phyloP scores from a whole-genome alignment of 2,888 invertebrate species.

The Chamaedrilus cognettii region DNA sequence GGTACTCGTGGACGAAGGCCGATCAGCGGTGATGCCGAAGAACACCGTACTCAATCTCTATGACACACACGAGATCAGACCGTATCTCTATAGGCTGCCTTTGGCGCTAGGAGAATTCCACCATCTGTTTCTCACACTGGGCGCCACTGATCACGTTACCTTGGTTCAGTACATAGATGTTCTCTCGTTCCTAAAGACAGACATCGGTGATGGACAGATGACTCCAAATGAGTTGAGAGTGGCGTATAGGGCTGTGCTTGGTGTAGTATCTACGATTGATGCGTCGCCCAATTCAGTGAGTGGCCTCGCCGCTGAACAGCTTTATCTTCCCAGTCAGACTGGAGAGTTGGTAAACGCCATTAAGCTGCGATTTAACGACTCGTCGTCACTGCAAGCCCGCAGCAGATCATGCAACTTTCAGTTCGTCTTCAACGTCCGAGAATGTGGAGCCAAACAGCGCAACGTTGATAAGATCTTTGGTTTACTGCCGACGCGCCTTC shows the following conservation, averaged over 20 bases:
- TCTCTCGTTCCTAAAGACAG: conserved; percentile 31
- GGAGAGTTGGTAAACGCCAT: conserved; percentile 25
- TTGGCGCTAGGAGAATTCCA: conserved; percentile 34
- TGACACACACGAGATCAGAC: conserved; percentile 37
- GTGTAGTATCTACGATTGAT: conserved; percentile 27
- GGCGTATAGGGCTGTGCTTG: conserved; percentile 34
- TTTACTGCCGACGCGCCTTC: conserved; percentile 28
- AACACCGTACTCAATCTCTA: conserved; percentile 35
- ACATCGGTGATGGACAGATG: conserved; percentile 23
- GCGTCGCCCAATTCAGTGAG: not conserved
- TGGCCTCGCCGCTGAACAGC: conserved; percentile 7
- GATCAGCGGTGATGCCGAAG: conserved; percentile 29
- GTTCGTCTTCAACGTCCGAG: conserved; percentile 31
- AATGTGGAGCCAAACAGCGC: conserved; percentile 25
- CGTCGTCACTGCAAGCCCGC: conserved; percentile 36
- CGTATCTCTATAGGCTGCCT: conserved; percentile 41
- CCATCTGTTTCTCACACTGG: conserved; percentile 38
- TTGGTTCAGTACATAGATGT: conserved; percentile 38
- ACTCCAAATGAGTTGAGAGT: conserved; percentile 34
- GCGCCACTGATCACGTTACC: conserved; percentile 34
- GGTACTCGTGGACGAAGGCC: conserved; percentile 30
- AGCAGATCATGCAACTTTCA: conserved; percentile 25
- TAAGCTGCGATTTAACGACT: conserved; percentile 33
- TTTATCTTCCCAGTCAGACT: conserved; percentile 34
- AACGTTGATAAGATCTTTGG: conserved; percentile 27